Evolutionary conservation across 2,888 invertebrate species (phyloP).

Genomic region (Pegoplata infirma): DNA sequence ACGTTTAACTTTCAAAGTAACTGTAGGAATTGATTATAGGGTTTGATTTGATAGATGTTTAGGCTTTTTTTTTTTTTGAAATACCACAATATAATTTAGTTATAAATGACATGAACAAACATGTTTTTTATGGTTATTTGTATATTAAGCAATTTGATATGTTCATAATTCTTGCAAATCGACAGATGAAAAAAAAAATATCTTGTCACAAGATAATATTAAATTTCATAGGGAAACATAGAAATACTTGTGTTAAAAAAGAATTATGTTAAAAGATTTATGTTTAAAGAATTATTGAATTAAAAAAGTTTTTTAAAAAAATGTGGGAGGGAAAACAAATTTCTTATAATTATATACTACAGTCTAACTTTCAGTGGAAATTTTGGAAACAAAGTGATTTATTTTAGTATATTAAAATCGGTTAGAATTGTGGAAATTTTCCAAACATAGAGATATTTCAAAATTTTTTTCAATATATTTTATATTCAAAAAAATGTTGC

Average conservation of each 20-base stretch:
- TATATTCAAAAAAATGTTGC: too few species aligned
- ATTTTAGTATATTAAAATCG: too few species aligned
- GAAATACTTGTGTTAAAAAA: not conserved
- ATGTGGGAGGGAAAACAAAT: too few species aligned
- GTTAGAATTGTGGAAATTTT: too few species aligned
- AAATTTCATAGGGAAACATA: not conserved
- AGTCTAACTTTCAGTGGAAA: too few species aligned
- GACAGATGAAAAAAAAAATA: not conserved
- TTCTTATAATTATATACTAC: too few species aligned
- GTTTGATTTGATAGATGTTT: not conserved
- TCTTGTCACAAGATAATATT: not conserved
- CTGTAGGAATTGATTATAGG: too few species aligned
- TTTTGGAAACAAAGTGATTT: too few species aligned
- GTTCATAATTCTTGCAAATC: not conserved
- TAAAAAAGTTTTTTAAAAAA: not conserved
- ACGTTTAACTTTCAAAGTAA: too few species aligned
- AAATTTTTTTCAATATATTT: too few species aligned
- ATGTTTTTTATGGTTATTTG: not conserved
- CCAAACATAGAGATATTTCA: too few species aligned
- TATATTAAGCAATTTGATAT: not conserved
- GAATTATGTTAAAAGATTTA: not conserved
- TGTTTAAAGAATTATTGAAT: not conserved
- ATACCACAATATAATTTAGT: not conserved
- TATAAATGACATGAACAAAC: not conserved
- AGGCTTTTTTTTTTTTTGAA: not conserved